These are phyloP conservation scores for Galerucella nymphaeae DNA, from an alignment of 2,888 invertebrate species.

Conservation along the genomic window DNA sequence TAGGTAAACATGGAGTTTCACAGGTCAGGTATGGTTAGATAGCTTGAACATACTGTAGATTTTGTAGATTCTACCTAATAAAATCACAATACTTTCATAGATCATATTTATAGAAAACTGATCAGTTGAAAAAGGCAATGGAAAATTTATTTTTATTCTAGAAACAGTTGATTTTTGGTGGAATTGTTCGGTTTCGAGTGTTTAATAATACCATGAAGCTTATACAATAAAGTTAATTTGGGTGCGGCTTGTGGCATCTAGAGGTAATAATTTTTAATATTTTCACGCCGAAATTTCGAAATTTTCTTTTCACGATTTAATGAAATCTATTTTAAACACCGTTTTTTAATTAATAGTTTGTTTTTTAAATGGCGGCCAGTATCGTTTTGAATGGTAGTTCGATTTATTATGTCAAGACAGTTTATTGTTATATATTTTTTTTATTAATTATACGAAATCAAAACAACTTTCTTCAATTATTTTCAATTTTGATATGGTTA, in stretches of 20 bases:
- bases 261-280: conserved; percentile 5
- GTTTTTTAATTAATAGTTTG: conserved; percentile 10
- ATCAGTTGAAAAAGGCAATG: neutral
- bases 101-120: no score
- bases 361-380: neutral
- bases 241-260: conserved; percentile 8
- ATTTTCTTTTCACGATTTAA: conserved; percentile 5
- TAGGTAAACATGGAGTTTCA: no score
- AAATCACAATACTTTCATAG: no score
- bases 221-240: conserved; percentile 10
- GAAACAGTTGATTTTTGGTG: neutral
- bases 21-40: no score
- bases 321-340: conserved; percentile 9
- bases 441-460: neutral
- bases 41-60: no score
- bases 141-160: neutral
- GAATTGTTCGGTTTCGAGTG: neutral
- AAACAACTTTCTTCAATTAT: neutral
- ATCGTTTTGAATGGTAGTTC: neutral
- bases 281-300: conserved; percentile 9
- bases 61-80: no score
- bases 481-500: neutral
- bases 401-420: conserved; percentile 1
- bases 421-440: neutral
- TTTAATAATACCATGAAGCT: conserved; percentile 11